These are phyloP conservation scores for Melanotaenia duboulayi DNA, from an alignment of 2,113 vertebrate species.

Conservation along the genomic window DNA sequence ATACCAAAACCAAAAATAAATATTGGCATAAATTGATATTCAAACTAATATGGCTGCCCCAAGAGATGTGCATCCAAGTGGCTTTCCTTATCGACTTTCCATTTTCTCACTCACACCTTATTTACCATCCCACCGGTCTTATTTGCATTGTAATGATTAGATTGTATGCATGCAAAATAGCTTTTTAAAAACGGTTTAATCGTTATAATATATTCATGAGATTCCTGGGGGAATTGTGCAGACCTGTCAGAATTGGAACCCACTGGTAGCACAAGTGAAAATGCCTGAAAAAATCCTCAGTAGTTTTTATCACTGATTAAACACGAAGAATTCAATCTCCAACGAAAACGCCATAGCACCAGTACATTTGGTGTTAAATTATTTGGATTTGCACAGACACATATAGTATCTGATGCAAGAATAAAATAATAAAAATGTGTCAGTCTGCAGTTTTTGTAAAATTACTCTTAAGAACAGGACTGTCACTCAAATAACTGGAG, in stretches of 20 bases:
- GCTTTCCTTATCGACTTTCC: constrained; percentile 65
- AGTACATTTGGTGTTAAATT: neutral
- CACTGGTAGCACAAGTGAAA: constrained; percentile 38
- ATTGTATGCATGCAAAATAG: constrained; percentile 73
- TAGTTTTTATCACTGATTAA: neutral
- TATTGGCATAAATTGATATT: constrained; percentile 42
- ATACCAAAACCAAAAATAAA: constrained; percentile 49
- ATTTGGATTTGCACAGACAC: neutral
- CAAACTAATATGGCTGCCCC: constrained; percentile 48
- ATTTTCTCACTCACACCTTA: constrained; percentile 74
- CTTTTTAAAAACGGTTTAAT: constrained; percentile 79
- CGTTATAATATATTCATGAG: constrained; percentile 81
- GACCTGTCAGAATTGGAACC: constrained; percentile 62
- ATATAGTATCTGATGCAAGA: no score
- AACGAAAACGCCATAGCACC: neutral
- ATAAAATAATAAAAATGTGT: no score
- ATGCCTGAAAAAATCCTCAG: constrained; percentile 23
- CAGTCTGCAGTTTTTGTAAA: no score
- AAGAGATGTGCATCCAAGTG: constrained; percentile 60
- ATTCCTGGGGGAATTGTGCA: constrained; percentile 67
- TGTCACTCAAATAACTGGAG: no score
- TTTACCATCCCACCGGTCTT: constrained; percentile 74
- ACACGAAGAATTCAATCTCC: constrained; percentile 16
- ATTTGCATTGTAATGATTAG: constrained; percentile 83
- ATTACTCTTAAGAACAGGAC: no score